These are phyloP conservation scores for Xylota sylvarum DNA, from an alignment of 2,888 invertebrate species.

Conservation along the genomic window DNA sequence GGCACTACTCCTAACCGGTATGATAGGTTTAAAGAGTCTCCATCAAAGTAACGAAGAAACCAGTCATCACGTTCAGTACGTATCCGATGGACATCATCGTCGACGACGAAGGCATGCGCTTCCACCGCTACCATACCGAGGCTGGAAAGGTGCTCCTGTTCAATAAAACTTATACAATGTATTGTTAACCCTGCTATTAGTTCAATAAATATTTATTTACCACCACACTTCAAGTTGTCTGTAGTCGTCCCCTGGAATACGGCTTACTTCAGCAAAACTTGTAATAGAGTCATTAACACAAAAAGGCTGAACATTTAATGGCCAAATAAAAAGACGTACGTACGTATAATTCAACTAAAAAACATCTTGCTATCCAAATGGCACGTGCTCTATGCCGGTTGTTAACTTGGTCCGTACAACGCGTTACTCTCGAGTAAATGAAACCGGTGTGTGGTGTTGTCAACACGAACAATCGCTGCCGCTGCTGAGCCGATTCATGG, in stretches of 20 bases:
- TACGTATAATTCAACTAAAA: conserved; percentile 23
- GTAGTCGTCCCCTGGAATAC: background rate
- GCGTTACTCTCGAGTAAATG: conserved; percentile 29
- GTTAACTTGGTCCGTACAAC: conserved; percentile 22
- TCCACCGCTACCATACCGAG: conserved; percentile 85
- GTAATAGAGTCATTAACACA: conserved; percentile 60
- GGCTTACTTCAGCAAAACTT: conserved; percentile 4
- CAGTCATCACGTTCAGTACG: conserved; percentile 86
- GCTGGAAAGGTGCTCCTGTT: conserved; percentile 83
- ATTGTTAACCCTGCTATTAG: conserved; percentile 5
- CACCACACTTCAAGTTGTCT: background rate
- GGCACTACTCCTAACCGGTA: conserved; percentile 90
- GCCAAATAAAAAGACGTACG: conserved; percentile 29
- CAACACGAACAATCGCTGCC: conserved; percentile 10
- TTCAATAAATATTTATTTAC: conserved; percentile 41
- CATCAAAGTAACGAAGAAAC: conserved; percentile 81
- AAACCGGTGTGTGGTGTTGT: conserved; percentile 36
- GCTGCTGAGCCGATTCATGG: conserved; percentile 45
- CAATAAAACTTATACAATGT: conserved; percentile 24
- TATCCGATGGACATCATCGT: conserved; percentile 84
- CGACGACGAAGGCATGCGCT: conserved; percentile 79
- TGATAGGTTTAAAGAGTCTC: conserved; percentile 90
- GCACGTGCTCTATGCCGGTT: conserved; percentile 66
- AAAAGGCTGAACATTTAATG: conserved; percentile 48
- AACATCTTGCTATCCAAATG: conserved; percentile 46